These are phyloP conservation scores for Phycodurus eques DNA, from an alignment of 2,113 vertebrate species.

Conservation along the genomic window DNA sequence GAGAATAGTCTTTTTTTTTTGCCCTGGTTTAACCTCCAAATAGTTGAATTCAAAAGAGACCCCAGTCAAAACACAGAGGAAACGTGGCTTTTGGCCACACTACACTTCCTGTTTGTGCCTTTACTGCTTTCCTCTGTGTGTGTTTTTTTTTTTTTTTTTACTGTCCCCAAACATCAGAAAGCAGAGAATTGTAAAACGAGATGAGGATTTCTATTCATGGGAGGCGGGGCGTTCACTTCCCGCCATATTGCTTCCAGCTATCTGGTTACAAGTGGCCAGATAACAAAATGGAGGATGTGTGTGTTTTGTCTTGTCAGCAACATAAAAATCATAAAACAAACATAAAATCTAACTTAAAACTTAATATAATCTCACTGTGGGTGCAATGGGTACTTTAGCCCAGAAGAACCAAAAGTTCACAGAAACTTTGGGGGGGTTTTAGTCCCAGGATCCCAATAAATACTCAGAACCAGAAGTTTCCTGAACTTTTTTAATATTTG, in stretches of 20 bases:
- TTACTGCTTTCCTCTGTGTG: not conserved
- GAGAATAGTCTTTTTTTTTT: not conserved
- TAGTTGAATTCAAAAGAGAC: not conserved
- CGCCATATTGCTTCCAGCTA: slow-evolving; percentile 38
- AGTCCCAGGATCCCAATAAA: no score
- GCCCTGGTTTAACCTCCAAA: not conserved
- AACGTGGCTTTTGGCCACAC: not conserved
- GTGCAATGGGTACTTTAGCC: no score
- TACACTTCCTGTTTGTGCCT: slow-evolving; percentile 40
- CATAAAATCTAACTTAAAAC: no score
- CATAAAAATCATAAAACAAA: no score
- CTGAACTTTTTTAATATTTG: no score
- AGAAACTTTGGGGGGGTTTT: no score
- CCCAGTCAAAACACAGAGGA: not conserved
- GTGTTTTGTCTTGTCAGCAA: not conserved
- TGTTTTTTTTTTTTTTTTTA: not conserved
- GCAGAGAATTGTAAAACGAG: slow-evolving; percentile 17
- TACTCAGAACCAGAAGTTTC: no score
- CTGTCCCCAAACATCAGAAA: slow-evolving; percentile 29
- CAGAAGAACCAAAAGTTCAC: no score
- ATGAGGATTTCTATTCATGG: slow-evolving; percentile 8
- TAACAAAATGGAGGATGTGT: slow-evolving; percentile 3
- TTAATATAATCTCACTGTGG: no score
- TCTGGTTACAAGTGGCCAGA: slow-evolving; percentile 38
- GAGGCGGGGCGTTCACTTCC: slow-evolving; percentile 15